Conservation (phyloP, 2,797 vertebrate species). For the Sternotherus odoratus region DNA sequence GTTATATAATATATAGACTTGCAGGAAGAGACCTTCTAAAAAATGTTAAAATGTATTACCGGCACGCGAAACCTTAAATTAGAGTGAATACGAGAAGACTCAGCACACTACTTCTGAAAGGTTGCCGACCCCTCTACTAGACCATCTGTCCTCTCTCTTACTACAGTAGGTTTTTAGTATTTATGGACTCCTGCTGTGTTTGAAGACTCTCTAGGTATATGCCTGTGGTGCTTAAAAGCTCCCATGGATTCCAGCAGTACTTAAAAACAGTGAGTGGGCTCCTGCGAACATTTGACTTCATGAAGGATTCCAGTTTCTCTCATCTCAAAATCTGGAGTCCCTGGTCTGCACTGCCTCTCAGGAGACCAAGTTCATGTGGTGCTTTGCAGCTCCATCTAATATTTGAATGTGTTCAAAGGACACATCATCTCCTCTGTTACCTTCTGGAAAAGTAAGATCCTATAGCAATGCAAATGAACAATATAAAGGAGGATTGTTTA, state of each 20-base stretch:
- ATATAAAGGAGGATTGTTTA: background rate
- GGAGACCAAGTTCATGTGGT: background rate
- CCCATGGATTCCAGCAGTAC: background rate
- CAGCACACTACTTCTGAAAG: too few species aligned
- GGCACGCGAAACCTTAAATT: too few species aligned
- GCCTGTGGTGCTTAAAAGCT: background rate
- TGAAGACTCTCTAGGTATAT: background rate
- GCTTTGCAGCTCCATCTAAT: background rate
- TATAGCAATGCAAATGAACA: background rate
- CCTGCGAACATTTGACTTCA: background rate
- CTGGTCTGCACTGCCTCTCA: background rate
- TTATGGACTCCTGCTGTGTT: background rate
- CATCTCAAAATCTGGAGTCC: background rate
- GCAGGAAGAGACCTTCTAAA: too few species aligned
- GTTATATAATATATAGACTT: too few species aligned
- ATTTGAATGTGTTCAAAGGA: background rate
- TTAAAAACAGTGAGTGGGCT: background rate
- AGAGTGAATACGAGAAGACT: too few species aligned
- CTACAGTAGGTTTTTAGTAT: background rate
- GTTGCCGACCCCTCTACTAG: too few species aligned
- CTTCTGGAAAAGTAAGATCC: background rate
- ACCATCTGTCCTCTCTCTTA: background rate
- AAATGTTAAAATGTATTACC: too few species aligned
- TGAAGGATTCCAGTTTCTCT: background rate
- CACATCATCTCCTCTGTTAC: background rate